Conservation (phyloP, 2,797 vertebrate genomes). For the Decapterus maruadsi region DNA sequence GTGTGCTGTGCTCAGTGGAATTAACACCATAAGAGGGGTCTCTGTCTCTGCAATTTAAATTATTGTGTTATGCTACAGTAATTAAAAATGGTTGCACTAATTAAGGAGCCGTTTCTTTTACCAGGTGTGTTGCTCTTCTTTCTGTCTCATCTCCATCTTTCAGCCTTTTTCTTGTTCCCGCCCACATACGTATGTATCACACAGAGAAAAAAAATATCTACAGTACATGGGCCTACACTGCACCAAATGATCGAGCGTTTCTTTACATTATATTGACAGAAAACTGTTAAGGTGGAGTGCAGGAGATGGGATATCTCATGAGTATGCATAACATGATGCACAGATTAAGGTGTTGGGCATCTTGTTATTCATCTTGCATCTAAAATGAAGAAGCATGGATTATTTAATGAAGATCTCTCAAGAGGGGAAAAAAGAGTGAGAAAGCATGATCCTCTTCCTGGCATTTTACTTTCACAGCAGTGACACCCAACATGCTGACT, state of each 20-base stretch:
- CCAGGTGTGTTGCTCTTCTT: background rate
- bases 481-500: slow-evolving; percentile 44
- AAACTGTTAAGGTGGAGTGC: background rate
- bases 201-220: slow-evolving; percentile 16
- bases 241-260: slow-evolving; percentile 30
- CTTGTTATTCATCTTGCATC: slow-evolving; percentile 23
- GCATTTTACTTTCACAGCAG: slow-evolving; percentile 36
- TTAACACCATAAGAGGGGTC: background rate
- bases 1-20: slow-evolving; percentile 20
- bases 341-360: slow-evolving; percentile 12
- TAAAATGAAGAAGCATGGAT: slow-evolving; percentile 18
- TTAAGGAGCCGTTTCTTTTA: slow-evolving; percentile 16
- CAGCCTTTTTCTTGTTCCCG: slow-evolving; percentile 12
- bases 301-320: slow-evolving; percentile 15
- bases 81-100: slow-evolving; percentile 34
- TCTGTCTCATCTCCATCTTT: slow-evolving; percentile 8
- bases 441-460: slow-evolving; percentile 2
- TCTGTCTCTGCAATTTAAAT: slow-evolving; percentile 21
- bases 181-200: background rate
- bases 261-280: slow-evolving; percentile 16
- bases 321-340: slow-evolving; percentile 27
- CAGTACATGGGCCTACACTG: slow-evolving; percentile 22
- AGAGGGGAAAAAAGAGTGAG: background rate
- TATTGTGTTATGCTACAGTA: slow-evolving; percentile 11
- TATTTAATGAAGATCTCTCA: slow-evolving; percentile 10